Evolutionary conservation across 2,113 vertebrate species (phyloP).

Genomic region (Python bivittatus): DNA sequence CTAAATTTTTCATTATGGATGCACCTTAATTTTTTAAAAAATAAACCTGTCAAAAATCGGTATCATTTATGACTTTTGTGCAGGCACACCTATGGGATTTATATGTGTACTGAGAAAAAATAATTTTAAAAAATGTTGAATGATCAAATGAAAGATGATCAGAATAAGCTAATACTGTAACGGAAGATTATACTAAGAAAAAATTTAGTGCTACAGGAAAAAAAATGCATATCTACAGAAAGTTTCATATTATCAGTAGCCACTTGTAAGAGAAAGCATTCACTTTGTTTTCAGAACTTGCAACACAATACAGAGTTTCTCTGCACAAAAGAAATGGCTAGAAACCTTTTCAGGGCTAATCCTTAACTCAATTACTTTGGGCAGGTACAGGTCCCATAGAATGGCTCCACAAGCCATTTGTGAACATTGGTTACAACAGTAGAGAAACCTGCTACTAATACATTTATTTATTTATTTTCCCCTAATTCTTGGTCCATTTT

Average conservation of each 20-base stretch:
- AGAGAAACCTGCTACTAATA: neutral
- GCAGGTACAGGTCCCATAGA: neutral
- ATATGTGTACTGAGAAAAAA: neutral
- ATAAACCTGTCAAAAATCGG: neutral
- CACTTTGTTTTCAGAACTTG: neutral
- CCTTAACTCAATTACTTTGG: neutral
- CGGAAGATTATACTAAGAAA: neutral
- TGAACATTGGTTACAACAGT: neutral
- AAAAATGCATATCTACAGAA: neutral
- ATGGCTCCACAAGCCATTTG: neutral
- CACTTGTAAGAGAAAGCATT: neutral
- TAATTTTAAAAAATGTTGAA: neutral
- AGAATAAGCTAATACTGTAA: neutral
- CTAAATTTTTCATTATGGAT: neutral
- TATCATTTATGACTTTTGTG: neutral
- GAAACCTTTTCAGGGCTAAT: neutral
- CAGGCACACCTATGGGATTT: neutral
- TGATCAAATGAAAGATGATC: neutral
- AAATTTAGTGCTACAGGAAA: neutral
- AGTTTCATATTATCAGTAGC: neutral
- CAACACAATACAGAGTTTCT: neutral
- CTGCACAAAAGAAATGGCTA: neutral
- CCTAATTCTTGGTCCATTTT: neutral
- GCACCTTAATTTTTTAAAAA: neutral
- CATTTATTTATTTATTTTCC: neutral